Evolutionary conservation across 2,797 vertebrate genomes (phyloP).

Genomic region (Rhabdophis nuchalis): DNA sequence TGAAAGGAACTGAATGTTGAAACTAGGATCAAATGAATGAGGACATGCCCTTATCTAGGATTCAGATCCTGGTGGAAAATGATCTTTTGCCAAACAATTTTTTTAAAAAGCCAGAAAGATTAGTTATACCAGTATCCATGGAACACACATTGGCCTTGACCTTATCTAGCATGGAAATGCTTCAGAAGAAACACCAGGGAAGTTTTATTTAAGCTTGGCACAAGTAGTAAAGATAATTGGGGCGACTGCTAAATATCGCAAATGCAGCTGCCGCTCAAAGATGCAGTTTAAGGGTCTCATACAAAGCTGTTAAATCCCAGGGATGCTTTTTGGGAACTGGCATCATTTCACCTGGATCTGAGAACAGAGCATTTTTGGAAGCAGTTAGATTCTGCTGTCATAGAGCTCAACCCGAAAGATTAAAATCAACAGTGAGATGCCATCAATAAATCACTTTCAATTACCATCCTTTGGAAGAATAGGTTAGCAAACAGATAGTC

Average conservation of each 20-base stretch:
- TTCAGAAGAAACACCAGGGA: conserved; percentile 50
- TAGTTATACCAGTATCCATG: conserved; percentile 51
- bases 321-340: conserved; percentile 50
- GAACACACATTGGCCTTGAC: conserved; percentile 42
- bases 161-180: conserved; percentile 56
- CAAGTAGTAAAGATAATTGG: conserved; percentile 28
- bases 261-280: conserved; percentile 57
- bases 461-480: background rate
- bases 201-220: conserved; percentile 63
- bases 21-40: conserved; percentile 43
- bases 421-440: conserved; percentile 27
- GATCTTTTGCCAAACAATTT: conserved; percentile 54
- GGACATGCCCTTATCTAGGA: conserved; percentile 41
- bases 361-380: background rate
- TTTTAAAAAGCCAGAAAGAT: background rate
- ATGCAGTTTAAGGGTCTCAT: conserved; percentile 39
- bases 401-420: conserved; percentile 30
- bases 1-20: conserved; percentile 40
- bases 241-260: conserved; percentile 44
- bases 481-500: conserved; percentile 10
- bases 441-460: conserved; percentile 23
- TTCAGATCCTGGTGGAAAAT: conserved; percentile 44
- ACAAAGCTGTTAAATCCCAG: conserved; percentile 40
- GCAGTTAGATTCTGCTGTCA: conserved; percentile 16
- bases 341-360: conserved; percentile 41